Evolutionary conservation across 2,113 vertebrate genomes (phyloP).

Genomic region (Leptobrachium ailaonicum): DNA sequence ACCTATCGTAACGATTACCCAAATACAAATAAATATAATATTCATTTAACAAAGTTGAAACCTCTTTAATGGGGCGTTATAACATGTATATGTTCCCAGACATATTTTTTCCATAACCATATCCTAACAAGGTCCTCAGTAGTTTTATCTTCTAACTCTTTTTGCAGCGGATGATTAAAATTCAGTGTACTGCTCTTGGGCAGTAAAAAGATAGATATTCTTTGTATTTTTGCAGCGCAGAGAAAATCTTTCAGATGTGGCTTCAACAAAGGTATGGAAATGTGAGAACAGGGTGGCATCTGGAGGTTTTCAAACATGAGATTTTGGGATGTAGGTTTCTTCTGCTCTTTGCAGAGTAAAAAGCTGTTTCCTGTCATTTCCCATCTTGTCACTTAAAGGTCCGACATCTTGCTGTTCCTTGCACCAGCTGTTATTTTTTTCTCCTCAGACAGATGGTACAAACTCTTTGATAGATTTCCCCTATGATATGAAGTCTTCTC

Average conservation of each 20-base stretch:
- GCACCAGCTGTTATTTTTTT: constrained; percentile 83
- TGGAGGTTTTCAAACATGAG: constrained; percentile 83
- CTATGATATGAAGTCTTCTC: constrained; percentile 57
- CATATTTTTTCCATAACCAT: not conserved
- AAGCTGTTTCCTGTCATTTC: constrained; percentile 97
- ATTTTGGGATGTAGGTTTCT: constrained; percentile 73
- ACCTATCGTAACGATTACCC: too few relatives aligned
- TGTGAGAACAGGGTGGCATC: constrained; percentile 79
- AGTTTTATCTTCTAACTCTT: not conserved
- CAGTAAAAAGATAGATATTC: constrained; percentile 46
- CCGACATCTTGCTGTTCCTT: constrained; percentile 87
- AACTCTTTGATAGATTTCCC: constrained; percentile 75
- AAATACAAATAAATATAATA: too few relatives aligned
- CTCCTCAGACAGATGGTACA: constrained; percentile 86
- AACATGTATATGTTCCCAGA: not conserved
- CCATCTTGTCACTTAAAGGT: constrained; percentile 92
- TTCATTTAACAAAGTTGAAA: too few relatives aligned
- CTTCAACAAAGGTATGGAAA: constrained; percentile 78
- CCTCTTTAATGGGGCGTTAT: too few relatives aligned
- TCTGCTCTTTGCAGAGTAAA: constrained; percentile 77
- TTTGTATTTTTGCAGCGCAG: constrained; percentile 61
- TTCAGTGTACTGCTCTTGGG: constrained; percentile 55
- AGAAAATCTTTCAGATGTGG: constrained; percentile 71
- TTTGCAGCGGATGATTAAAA: constrained; percentile 56
- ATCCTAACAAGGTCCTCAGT: too few relatives aligned